phyloP scores from a whole-genome alignment of 2,113 vertebrate genomes.

The Channa argus region DNA sequence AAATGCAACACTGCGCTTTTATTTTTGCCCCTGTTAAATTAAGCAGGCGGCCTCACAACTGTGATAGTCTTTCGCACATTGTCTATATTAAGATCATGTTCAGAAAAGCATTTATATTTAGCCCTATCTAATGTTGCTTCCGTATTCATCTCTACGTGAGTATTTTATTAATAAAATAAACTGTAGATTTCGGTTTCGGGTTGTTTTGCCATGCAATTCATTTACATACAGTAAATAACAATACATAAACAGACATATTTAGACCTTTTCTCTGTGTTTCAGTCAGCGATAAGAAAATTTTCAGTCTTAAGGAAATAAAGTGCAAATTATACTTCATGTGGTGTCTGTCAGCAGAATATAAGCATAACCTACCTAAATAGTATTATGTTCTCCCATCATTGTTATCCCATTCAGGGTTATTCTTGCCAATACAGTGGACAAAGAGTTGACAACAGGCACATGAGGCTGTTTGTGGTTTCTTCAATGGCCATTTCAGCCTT shows the following conservation, averaged over 20 bases:
- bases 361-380: conserved; percentile 32
- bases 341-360: conserved; percentile 9
- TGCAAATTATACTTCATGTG: conserved; percentile 21
- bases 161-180: conserved; percentile 67
- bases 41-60: conserved; percentile 76
- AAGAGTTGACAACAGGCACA: conserved; percentile 42
- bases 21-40: conserved; percentile 80
- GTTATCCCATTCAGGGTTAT: conserved; percentile 44
- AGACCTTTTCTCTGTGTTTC: conserved; percentile 6
- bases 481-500: conserved; percentile 64
- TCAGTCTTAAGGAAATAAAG: conserved; percentile 12
- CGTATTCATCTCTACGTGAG: conserved; percentile 65
- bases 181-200: conserved; percentile 56
- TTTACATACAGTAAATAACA: conserved; percentile 5
- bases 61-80: conserved; percentile 81
- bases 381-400: conserved; percentile 52
- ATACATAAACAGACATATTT: not conserved
- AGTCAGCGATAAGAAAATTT: conserved; percentile 1
- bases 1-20: conserved; percentile 73
- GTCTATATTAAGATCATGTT: conserved; percentile 81
- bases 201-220: conserved; percentile 34
- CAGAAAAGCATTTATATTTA: conserved; percentile 84
- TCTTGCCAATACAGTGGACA: conserved; percentile 35
- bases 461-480: conserved; percentile 62
- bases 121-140: conserved; percentile 78